Conservation (phyloP, 1,140 invertebrate genomes). For the Heterodera carotae region DNA sequence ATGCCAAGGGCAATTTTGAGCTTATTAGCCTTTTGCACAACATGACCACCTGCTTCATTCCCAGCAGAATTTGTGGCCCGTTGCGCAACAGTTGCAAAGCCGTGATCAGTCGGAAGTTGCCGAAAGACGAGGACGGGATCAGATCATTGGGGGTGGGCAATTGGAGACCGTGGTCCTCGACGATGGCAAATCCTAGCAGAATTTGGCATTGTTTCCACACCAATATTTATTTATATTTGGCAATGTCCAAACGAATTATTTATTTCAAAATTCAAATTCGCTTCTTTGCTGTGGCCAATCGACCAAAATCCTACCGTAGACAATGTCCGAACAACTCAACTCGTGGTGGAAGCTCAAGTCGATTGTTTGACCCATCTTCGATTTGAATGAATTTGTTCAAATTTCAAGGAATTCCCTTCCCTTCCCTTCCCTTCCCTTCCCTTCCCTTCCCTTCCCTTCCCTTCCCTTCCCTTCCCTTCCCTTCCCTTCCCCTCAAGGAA, state of each 20-base stretch:
- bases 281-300: background rate
- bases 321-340: constrained; percentile 25
- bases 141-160: constrained; percentile 11
- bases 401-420: too few relatives aligned
- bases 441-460: too few relatives aligned
- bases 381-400: background rate
- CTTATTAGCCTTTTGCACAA: background rate
- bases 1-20: background rate
- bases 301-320: background rate
- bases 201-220: background rate
- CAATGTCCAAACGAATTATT: too few relatives aligned
- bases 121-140: constrained; percentile 18
- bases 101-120: constrained; percentile 25
- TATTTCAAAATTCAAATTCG: too few relatives aligned
- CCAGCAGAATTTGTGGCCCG: constrained; percentile 17
- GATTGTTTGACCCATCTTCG: constrained; percentile 4
- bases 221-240: too few relatives aligned
- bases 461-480: too few relatives aligned
- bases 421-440: too few relatives aligned
- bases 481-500: too few relatives aligned
- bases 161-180: background rate
- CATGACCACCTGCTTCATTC: constrained; percentile 9
- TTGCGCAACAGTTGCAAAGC: background rate
- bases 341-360: constrained; percentile 22
- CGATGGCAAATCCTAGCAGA: constrained; percentile 7